Percentiles rank a stretch among this genome's conserved stretches.
phyloP scores from a whole-genome alignment of 2,888 invertebrate genomes.

The Scaptodrosophila latifasciaeformis region DNA sequence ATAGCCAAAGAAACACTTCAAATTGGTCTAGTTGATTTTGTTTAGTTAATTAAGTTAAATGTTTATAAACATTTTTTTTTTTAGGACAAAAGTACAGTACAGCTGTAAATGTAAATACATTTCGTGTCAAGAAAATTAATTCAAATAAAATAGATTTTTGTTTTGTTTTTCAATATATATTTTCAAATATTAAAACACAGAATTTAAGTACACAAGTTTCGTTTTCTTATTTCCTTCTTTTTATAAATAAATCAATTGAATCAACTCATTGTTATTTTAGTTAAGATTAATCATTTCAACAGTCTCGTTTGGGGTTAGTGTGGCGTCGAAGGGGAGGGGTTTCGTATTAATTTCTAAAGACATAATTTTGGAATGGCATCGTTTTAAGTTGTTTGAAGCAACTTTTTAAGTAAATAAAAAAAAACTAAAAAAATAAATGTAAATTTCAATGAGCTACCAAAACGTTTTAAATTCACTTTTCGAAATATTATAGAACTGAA shows the following conservation, averaged over 20 bases:
- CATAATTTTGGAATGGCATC: conserved; percentile 55
- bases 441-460: too few relatives aligned
- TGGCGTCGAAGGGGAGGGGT: conserved; percentile 23
- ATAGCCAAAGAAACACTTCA: conserved; percentile 4
- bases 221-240: too few relatives aligned
- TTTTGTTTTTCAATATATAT: conserved; percentile 9
- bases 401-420: background rate
- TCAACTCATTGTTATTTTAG: conserved; percentile 9
- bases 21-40: background rate
- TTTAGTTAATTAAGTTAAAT: conserved; percentile 25
- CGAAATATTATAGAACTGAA: too few relatives aligned
- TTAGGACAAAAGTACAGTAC: too few relatives aligned
- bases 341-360: conserved; percentile 11
- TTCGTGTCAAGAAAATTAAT: too few relatives aligned
- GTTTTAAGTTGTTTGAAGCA: conserved; percentile 39
- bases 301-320: conserved; percentile 40
- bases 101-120: conserved; percentile 4
- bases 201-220: conserved; percentile 3
- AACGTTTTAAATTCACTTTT: too few relatives aligned
- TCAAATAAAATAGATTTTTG: conserved; percentile 12
- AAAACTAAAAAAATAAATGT: too few relatives aligned
- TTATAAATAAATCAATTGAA: too few relatives aligned
- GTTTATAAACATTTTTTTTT: conserved; percentile 24
- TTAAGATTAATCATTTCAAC: conserved; percentile 30
- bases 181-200: background rate